phyloP scores from a whole-genome alignment of 2,797 vertebrate species.

The Melanogrammus aeglefinus region DNA sequence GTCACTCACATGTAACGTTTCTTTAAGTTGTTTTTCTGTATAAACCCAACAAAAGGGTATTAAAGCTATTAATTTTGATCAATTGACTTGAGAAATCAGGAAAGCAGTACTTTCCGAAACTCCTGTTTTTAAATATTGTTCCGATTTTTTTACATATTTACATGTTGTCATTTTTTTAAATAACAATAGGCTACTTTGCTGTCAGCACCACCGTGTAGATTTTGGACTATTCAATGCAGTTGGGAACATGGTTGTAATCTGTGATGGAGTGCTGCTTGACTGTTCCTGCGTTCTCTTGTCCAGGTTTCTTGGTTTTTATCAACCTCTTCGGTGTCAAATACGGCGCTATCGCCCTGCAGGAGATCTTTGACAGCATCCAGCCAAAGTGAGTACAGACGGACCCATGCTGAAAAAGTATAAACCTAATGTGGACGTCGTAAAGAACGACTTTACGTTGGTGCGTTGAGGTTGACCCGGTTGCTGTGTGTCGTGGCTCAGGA shows the following conservation, averaged over 20 bases:
- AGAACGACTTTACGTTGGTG: background rate
- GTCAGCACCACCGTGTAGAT: background rate
- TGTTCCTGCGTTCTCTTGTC: background rate
- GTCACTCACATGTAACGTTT: background rate
- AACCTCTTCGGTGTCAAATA: slow-evolving; percentile 94
- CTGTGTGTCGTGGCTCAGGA: slow-evolving; percentile 70
- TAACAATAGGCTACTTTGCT: background rate
- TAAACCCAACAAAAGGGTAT: background rate
- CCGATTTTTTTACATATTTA: too few species aligned
- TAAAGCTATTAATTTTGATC: background rate
- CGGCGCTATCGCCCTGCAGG: slow-evolving; percentile 91
- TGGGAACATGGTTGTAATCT: background rate
- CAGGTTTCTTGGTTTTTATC: slow-evolving; percentile 97
- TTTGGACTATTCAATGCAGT: background rate
- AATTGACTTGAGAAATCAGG: background rate
- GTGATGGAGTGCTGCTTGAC: background rate
- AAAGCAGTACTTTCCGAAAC: background rate
- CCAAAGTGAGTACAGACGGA: slow-evolving; percentile 83
- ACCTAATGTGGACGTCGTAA: background rate
- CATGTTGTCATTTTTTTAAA: background rate
- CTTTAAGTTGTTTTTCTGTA: background rate
- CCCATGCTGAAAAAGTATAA: background rate
- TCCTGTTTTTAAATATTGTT: too few species aligned
- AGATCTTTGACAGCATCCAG: slow-evolving; percentile 97
- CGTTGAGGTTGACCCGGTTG: background rate